These are phyloP conservation scores for Nerophis lumbriciformis DNA, from an alignment of 2,113 vertebrate genomes.

Conservation along the genomic window DNA sequence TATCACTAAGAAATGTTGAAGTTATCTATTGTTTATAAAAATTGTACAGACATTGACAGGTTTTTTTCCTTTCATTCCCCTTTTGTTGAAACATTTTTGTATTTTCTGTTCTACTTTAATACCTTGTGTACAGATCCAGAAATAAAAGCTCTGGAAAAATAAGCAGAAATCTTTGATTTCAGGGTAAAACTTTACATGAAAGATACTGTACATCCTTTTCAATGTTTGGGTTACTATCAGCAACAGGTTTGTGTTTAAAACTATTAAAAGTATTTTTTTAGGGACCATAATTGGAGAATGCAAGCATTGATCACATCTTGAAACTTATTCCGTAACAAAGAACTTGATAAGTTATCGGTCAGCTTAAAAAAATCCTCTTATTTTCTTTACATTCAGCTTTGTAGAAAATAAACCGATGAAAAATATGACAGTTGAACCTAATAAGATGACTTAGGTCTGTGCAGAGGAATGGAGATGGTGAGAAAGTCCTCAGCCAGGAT, in stretches of 20 bases:
- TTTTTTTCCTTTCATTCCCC: slow-evolving; percentile 56
- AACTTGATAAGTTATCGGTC: no score
- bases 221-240: no score
- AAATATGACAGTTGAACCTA: not conserved
- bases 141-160: slow-evolving; percentile 97
- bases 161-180: slow-evolving; percentile 10
- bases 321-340: no score
- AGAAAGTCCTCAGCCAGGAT: slow-evolving; percentile 87
- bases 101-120: slow-evolving; percentile 99
- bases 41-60: slow-evolving; percentile 92
- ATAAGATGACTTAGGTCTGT: slow-evolving; percentile 35
- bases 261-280: no score
- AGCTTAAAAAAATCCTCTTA: no score
- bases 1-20: slow-evolving; percentile 87
- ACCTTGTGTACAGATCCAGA: slow-evolving; percentile 99
- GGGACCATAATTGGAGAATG: no score
- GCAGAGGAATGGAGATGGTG: slow-evolving; percentile 74
- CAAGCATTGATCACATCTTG: no score
- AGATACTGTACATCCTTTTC: no score
- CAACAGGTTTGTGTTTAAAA: no score
- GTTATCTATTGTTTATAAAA: slow-evolving; percentile 96
- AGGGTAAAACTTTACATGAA: no score
- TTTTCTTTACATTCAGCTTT: no score
- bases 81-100: slow-evolving; percentile 96
- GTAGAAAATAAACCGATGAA: no score